Evolutionary conservation across 2,888 invertebrate genomes (phyloP).

Genomic region (Clitarchus hookeri): DNA sequence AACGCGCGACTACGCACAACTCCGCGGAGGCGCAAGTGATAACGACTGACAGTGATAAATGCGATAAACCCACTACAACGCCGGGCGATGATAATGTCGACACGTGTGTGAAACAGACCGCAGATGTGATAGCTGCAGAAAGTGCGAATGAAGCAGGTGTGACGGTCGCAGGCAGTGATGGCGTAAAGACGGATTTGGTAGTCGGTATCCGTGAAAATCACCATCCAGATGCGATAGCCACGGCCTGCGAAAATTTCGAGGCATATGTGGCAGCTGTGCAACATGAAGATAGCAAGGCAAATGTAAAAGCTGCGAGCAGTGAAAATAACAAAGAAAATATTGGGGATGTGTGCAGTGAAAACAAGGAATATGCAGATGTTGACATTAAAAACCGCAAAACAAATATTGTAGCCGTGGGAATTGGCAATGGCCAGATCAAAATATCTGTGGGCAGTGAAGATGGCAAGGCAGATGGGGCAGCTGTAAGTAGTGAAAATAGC

Average conservation of each 20-base stretch:
- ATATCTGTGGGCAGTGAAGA: neutral
- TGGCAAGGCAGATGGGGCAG: neutral
- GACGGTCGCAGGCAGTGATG: too few species aligned
- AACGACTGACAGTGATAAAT: neutral
- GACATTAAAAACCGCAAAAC: neutral
- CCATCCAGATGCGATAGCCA: too few species aligned
- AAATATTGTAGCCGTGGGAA: too few species aligned
- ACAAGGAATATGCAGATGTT: constrained; percentile 5
- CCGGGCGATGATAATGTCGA: neutral
- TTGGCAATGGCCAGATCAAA: too few species aligned
- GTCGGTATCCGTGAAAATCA: too few species aligned
- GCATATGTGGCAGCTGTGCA: too few species aligned
- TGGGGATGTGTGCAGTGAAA: neutral
- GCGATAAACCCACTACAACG: neutral
- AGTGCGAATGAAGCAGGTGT: too few species aligned
- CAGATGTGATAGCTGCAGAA: neutral
- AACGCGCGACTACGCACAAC: too few species aligned
- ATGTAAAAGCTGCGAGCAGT: neutral
- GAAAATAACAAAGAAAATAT: constrained; percentile 2
- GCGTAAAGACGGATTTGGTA: too few species aligned
- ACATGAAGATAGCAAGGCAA: too few species aligned
- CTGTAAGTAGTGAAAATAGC: neutral
- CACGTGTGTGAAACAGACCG: neutral
- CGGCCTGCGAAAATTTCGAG: too few species aligned
- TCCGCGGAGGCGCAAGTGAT: neutral